phyloP scores from a whole-genome alignment of 1,140 invertebrate species.

The Schlechtendalia chinensis region DNA sequence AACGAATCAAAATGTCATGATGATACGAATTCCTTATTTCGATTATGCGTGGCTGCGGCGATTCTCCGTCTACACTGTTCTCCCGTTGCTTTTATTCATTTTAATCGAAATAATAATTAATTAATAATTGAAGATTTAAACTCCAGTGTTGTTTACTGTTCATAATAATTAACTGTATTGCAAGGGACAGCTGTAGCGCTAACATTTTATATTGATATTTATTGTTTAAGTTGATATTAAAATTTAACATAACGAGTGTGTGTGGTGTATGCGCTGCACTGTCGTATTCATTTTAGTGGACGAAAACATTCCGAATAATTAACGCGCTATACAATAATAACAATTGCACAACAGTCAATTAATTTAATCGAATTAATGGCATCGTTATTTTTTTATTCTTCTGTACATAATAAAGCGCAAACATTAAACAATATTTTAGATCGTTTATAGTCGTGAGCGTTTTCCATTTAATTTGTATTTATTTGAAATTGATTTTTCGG shows the following conservation, averaged over 20 bases:
- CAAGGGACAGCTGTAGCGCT: background rate
- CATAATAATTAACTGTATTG: background rate
- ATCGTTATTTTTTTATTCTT: constrained; percentile 2
- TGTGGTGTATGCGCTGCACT: no score
- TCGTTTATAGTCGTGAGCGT: no score
- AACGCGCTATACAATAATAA: background rate
- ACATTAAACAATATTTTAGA: no score
- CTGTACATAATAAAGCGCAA: background rate
- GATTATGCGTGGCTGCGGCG: background rate
- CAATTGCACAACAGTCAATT: background rate
- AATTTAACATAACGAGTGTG: background rate
- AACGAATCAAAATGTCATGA: background rate
- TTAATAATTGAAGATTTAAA: constrained; percentile 2
- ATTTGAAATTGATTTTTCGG: no score
- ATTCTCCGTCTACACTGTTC: no score
- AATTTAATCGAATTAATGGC: no score
- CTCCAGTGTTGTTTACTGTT: background rate
- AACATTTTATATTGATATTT: constrained; percentile 5
- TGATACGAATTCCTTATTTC: background rate
- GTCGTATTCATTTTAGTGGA: background rate
- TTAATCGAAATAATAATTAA: background rate
- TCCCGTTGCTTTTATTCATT: no score
- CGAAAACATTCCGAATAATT: background rate
- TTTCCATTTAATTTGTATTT: no score
- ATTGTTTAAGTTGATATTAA: background rate